These are phyloP conservation scores for Vannuccia rotundouncinata DNA, from an alignment of 2,888 invertebrate genomes.

Conservation along the genomic window DNA sequence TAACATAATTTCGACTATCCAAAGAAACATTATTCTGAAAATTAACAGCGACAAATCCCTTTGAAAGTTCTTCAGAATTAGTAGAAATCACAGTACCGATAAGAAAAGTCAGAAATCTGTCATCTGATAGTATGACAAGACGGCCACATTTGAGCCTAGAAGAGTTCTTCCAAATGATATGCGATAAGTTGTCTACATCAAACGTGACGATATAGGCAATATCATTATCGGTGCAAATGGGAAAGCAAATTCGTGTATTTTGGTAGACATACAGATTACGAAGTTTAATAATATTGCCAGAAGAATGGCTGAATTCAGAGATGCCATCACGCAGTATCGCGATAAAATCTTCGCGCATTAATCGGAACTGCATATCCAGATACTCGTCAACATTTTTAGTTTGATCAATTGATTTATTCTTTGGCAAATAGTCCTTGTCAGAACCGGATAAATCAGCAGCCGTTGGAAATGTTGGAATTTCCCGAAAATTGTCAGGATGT, in stretches of 20 bases:
- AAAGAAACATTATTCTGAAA: background rate
- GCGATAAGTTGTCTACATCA: background rate
- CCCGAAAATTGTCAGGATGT: slow-evolving; percentile 54
- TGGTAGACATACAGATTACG: background rate
- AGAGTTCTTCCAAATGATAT: background rate
- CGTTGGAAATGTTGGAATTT: slow-evolving; percentile 46
- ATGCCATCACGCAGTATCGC: slow-evolving; percentile 66
- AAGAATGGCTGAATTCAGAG: background rate
- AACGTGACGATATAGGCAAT: background rate
- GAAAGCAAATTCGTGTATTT: background rate
- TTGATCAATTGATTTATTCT: slow-evolving; percentile 62
- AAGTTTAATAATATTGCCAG: background rate
- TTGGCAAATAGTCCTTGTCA: slow-evolving; percentile 57
- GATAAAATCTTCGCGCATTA: slow-evolving; percentile 74
- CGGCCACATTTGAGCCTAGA: background rate
- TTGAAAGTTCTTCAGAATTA: background rate
- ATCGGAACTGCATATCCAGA: slow-evolving; percentile 68
- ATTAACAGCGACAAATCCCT: slow-evolving; percentile 3
- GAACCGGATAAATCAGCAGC: slow-evolving; percentile 46
- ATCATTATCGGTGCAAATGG: background rate
- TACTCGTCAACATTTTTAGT: slow-evolving; percentile 67
- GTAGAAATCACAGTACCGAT: background rate
- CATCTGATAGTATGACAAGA: slow-evolving; percentile 1
- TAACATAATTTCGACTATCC: background rate
- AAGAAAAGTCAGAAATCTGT: background rate